phyloP scores from a whole-genome alignment of 2,797 vertebrate genomes.

The Sebastes jordani region DNA sequence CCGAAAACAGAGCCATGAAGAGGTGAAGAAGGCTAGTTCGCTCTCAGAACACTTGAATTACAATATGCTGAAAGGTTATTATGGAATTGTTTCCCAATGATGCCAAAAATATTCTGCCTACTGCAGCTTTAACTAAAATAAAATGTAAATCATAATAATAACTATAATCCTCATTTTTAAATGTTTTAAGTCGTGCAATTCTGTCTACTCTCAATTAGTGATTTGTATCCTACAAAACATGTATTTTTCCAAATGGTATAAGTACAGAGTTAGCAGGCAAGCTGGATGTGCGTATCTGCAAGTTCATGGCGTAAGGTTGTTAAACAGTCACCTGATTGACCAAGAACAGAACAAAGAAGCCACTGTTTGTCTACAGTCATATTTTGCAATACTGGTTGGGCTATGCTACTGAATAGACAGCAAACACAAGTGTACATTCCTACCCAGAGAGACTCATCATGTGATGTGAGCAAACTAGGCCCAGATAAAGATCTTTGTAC shows the following conservation, averaged over 20 bases:
- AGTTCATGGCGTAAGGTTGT: background rate
- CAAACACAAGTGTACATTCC: background rate
- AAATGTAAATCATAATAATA: background rate
- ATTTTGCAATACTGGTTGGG: background rate
- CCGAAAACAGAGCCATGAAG: no score
- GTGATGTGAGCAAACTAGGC: background rate
- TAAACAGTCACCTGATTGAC: background rate
- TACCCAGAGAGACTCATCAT: background rate
- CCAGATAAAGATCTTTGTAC: background rate
- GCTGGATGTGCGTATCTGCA: background rate
- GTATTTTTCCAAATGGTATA: background rate
- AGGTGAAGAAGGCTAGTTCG: rapidly evolving
- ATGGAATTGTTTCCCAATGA: no score
- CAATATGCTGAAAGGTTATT: no score
- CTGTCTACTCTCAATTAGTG: background rate
- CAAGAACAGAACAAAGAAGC: background rate
- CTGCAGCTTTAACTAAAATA: background rate
- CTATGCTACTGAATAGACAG: rapidly evolving
- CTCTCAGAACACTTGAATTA: no score
- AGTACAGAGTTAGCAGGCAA: background rate
- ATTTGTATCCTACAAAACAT: background rate
- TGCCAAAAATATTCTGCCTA: no score
- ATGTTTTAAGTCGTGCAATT: background rate
- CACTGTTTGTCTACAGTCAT: background rate
- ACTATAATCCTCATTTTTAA: background rate